Percentiles rank a stretch among this genome's conserved stretches.
Evolutionary conservation across 2,888 invertebrate genomes (phyloP).

Genomic region (Coremacera marginata): DNA sequence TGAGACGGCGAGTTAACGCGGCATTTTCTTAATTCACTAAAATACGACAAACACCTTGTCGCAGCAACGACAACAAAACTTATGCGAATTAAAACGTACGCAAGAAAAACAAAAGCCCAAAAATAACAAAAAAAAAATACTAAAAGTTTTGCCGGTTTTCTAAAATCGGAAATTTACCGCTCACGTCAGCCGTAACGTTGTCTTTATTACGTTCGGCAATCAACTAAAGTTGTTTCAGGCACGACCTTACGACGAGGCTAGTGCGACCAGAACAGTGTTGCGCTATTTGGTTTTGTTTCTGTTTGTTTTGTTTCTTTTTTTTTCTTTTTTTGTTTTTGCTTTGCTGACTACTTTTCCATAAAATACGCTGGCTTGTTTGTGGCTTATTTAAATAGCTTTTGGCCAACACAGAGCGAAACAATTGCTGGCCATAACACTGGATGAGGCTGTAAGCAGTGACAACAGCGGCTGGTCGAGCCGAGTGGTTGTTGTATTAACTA

Average conservation of each 20-base stretch:
- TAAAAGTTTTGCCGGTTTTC: constrained; percentile 24
- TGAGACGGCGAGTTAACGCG: too few relatives aligned
- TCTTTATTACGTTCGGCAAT: constrained; percentile 18
- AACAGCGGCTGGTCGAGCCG: neutral
- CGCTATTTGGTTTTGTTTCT: neutral
- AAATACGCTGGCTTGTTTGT: neutral
- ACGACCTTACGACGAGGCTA: neutral
- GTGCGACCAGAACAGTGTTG: constrained; percentile 3
- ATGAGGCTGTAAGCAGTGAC: neutral
- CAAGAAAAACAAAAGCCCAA: constrained; percentile 1
- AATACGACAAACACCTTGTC: constrained; percentile 6
- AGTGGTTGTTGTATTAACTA: neutral
- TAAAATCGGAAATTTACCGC: neutral
- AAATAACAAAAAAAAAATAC: neutral
- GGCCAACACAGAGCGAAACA: neutral
- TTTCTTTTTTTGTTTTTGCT: neutral
- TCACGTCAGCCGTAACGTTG: neutral
- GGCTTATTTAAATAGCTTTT: neutral
- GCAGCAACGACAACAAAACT: neutral
- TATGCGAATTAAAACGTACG: neutral
- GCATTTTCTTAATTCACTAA: neutral
- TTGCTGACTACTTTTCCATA: neutral
- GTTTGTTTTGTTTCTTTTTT: neutral
- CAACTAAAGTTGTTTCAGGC: constrained; percentile 10
- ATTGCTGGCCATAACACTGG: too few relatives aligned